phyloP scores from a whole-genome alignment of 2,113 vertebrate genomes.

The Labrus mixtus region DNA sequence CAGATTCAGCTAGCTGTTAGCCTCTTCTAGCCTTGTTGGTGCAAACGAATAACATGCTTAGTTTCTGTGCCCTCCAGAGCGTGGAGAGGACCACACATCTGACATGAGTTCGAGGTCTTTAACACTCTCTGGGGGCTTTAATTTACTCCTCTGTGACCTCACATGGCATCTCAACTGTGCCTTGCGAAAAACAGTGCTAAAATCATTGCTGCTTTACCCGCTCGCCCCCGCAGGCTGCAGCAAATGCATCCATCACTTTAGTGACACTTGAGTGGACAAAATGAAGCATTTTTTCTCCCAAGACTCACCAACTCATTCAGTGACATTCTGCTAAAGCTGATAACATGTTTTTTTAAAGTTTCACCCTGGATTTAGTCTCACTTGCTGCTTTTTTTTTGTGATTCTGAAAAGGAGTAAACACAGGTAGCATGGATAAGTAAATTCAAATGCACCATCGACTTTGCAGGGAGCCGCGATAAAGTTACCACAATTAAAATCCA shows the following conservation, averaged over 20 bases:
- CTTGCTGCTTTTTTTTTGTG: conserved; percentile 4
- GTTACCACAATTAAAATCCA: not conserved
- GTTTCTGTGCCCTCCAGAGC: conserved; percentile 26
- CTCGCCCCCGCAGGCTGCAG: conserved; percentile 60
- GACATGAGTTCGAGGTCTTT: conserved; percentile 46
- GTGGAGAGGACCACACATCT: conserved; percentile 11
- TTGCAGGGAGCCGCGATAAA: not conserved
- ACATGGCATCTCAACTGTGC: conserved; percentile 56
- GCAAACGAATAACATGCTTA: conserved; percentile 31
- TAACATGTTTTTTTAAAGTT: conserved; percentile 32
- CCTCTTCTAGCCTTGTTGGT: not conserved
- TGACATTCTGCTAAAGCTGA: conserved; percentile 49
- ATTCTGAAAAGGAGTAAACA: not conserved
- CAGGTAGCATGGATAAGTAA: not conserved
- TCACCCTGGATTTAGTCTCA: conserved; percentile 19
- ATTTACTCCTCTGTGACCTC: conserved; percentile 72
- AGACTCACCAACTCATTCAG: conserved; percentile 44
- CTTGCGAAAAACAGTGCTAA: conserved; percentile 65
- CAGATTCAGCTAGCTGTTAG: conserved; percentile 25
- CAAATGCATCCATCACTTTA: conserved; percentile 72
- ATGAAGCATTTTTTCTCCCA: conserved; percentile 64
- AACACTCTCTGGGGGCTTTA: conserved; percentile 58
- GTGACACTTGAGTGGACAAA: conserved; percentile 68
- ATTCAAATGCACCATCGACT: not conserved
- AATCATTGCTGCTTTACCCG: conserved; percentile 68